A percentile compares a stretch with the other conserved stretches of the same genome.
These are phyloP conservation scores for Hetaerina americana DNA, from an alignment of 1,140 invertebrate species.

Conservation along the genomic window DNA sequence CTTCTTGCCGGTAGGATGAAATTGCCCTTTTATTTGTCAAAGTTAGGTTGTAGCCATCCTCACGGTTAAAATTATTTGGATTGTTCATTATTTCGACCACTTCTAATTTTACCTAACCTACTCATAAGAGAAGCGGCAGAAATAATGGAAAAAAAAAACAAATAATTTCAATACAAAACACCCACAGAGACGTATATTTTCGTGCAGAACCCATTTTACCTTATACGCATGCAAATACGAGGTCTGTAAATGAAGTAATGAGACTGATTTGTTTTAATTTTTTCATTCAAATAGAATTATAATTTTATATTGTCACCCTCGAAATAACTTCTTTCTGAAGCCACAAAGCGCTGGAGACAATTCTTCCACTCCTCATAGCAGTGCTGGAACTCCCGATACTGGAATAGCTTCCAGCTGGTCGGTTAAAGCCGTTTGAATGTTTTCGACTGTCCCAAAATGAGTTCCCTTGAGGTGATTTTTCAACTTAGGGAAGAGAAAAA, in stretches of 20 bases:
- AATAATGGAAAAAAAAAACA: no score
- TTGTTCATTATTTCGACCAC: no score
- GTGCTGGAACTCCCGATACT: conserved; percentile 17
- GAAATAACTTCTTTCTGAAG: neutral
- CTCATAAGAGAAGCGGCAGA: no score
- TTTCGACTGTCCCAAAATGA: conserved; percentile 16
- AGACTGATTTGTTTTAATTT: neutral
- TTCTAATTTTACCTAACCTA: no score
- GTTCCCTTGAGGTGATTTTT: conserved; percentile 10
- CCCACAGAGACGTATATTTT: no score
- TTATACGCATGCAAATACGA: no score
- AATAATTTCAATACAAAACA: no score
- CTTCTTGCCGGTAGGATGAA: no score
- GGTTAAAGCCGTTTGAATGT: conserved; percentile 13
- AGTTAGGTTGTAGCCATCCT: no score
- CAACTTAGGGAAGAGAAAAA: conserved; percentile 4
- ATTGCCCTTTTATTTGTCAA: no score
- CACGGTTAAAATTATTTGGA: no score
- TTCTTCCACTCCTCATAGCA: neutral
- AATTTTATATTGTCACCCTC: neutral
- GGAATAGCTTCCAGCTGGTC: conserved; percentile 16
- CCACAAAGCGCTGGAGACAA: neutral
- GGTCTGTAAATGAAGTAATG: neutral
- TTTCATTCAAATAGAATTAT: neutral
- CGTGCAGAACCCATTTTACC: no score